Percentiles rank a stretch among this genome's conserved stretches.
Conservation (phyloP, 2,888 invertebrate species). For the Archips crataeganus region DNA sequence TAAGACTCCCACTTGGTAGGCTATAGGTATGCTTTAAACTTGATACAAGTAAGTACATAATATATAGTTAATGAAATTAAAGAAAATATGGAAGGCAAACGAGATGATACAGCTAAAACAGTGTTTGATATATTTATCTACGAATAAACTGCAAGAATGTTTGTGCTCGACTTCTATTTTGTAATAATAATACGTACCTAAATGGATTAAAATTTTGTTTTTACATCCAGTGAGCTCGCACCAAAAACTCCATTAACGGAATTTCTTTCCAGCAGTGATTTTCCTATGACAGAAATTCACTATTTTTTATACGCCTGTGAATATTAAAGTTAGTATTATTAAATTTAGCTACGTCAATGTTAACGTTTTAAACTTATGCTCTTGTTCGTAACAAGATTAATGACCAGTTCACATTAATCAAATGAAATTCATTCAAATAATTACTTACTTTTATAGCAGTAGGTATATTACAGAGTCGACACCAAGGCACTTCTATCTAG, state of each 20-base stretch:
- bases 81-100: background rate
- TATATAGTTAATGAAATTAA: background rate
- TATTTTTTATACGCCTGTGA: background rate
- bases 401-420: background rate
- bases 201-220: background rate
- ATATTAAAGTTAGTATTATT: background rate
- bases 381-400: background rate
- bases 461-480: background rate
- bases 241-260: background rate
- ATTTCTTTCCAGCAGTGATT: background rate
- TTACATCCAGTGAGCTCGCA: background rate
- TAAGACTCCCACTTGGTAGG: no score
- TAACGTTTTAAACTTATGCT: background rate
- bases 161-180: background rate
- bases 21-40: no score
- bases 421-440: background rate
- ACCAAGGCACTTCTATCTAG: constrained; percentile 37
- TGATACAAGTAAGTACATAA: no score
- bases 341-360: no score
- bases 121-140: background rate
- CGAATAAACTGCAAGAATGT: background rate
- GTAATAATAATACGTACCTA: no score
- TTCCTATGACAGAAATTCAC: background rate
- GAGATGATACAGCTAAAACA: background rate
- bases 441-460: background rate